Base-by-base conservation (phyloP, 2,888 invertebrate species). In the Molanna angustata region DNA sequence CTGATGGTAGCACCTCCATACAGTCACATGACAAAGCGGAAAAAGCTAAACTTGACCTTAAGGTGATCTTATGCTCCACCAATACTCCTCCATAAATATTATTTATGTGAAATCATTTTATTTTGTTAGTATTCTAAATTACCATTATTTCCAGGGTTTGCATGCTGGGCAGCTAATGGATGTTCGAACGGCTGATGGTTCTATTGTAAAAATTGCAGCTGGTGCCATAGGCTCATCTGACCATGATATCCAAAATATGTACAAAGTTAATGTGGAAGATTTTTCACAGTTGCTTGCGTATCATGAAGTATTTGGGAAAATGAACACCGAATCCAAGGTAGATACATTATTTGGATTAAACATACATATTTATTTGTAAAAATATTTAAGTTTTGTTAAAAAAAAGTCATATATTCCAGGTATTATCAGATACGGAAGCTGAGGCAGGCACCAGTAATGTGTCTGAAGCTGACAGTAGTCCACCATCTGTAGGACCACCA, bases 231-330 rank as follows among this genome's bases (percentile, higher is more conserved):
- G 76, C 78, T 49, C 80, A 82, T 71, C 76, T 80, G 82, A 82
- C 16, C 85, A 86, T 63, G 87, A 90, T 76, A 84, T 90, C 60
- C 86, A 90, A 68, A 87, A 86, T 66, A 86, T 87, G 84, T 87
- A 86, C 66, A 87, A 87, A 74, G 84, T 84, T 54, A 86, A 89
- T 67, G 89, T 90, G 4, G 91, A 91, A 67, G 91, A 91, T 65
- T 80, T 91, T 49, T 90, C 90, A 61, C 90, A 90, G 65, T 72
- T 91, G 61, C 73, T 91, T 59, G 89, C 90, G 33, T 91, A 91
- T 71, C 91, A 91, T 66, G 91, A 91, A 71, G 90, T 91, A 39
- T 91, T 86, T 66, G 86, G 86, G 20, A 86, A 86, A 65, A 69
- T 86, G 1, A 52, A 51, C 27, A 33, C 50, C 9, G 79, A 79